phyloP scores from a whole-genome alignment of 2,888 invertebrate genomes.

The Plagodis pulveraria region DNA sequence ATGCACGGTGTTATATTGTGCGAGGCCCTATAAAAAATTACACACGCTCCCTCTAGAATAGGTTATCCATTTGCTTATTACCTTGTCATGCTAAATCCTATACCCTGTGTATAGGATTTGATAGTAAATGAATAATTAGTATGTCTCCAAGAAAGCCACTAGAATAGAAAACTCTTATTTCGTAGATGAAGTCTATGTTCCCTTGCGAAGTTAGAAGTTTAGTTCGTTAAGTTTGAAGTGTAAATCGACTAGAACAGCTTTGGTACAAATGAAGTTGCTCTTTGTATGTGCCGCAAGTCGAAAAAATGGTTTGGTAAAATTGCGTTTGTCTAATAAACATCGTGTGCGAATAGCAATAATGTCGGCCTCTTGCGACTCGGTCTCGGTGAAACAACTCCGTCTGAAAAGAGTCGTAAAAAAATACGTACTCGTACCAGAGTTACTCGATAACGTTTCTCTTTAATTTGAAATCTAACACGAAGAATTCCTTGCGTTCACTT shows the following conservation, averaged over 20 bases:
- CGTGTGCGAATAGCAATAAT: constrained; percentile 13
- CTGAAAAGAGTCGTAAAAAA: constrained; percentile 30
- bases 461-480: constrained; percentile 73
- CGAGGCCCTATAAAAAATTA: too few relatives aligned
- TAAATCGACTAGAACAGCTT: not conserved
- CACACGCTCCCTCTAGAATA: too few relatives aligned
- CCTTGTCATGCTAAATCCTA: too few relatives aligned
- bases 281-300: not conserved
- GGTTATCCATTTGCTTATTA: too few relatives aligned
- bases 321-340: not conserved
- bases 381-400: constrained; percentile 22
- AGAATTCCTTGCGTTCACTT: constrained; percentile 66
- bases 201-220: too few relatives aligned
- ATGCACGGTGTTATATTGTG: too few relatives aligned
- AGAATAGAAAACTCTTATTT: constrained; percentile 13
- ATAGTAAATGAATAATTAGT: constrained; percentile 7
- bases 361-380: constrained; percentile 15
- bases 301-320: not conserved
- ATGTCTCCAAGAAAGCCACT: not conserved
- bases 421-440: constrained; percentile 36
- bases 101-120: not conserved
- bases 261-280: constrained; percentile 1
- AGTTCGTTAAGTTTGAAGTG: too few relatives aligned
- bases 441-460: constrained; percentile 61
- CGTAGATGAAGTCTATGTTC: constrained; percentile 4